phyloP scores from a whole-genome alignment of 2,113 vertebrate genomes.

The Osmerus eperlanus region DNA sequence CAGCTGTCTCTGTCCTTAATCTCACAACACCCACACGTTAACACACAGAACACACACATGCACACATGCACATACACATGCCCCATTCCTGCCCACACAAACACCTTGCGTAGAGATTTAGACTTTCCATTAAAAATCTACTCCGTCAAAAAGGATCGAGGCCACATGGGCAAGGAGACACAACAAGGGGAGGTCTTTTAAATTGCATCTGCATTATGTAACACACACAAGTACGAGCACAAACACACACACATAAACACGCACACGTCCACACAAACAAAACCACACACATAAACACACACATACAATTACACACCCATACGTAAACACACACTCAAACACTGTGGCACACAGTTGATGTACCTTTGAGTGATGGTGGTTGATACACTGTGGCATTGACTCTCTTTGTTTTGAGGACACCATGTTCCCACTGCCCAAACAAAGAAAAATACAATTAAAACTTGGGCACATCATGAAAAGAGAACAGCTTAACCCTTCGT shows the following conservation, averaged over 20 bases:
- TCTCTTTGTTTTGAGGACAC: slow-evolving; percentile 82
- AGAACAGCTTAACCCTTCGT: neutral
- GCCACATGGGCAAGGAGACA: slow-evolving; percentile 32
- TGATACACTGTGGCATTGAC: slow-evolving; percentile 81
- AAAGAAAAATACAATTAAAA: neutral
- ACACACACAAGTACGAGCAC: slow-evolving; percentile 2
- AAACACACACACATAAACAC: neutral
- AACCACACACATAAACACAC: neutral
- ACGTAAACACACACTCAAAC: neutral
- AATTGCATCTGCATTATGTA: slow-evolving; percentile 14
- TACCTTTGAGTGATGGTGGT: slow-evolving; percentile 93
- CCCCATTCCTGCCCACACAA: slow-evolving; percentile 14
- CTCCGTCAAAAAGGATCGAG: slow-evolving; percentile 40
- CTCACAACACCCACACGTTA: slow-evolving; percentile 27
- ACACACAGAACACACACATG: slow-evolving; percentile 9
- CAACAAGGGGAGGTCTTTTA: slow-evolving; percentile 28
- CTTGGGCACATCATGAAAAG: neutral
- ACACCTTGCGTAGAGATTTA: slow-evolving; percentile 16
- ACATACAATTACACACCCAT: neutral
- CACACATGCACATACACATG: slow-evolving; percentile 1
- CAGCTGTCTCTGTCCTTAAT: slow-evolving; percentile 69
- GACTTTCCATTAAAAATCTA: slow-evolving; percentile 32
- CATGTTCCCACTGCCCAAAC: slow-evolving; percentile 81
- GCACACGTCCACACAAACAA: neutral
- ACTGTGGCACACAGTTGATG: neutral